Base-by-base conservation (phyloP, 1,140 invertebrate genomes). In the Elymnias hypermnestra region DNA sequence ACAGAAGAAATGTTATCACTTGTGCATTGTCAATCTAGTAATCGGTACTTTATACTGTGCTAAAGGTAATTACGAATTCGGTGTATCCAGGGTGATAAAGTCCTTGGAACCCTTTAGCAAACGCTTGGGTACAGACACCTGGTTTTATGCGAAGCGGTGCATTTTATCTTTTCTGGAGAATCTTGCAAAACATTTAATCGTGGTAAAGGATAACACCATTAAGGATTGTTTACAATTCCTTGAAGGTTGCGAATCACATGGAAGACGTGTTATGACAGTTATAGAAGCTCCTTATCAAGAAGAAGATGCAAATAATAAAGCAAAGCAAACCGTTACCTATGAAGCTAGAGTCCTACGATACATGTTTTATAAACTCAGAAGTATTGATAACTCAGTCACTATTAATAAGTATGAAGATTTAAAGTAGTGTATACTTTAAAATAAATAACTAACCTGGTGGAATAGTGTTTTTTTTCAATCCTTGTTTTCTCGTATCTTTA, bases 31-130 rank as follows among this genome's bases (percentile, higher is more conserved):
- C 2, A 99, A 99, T 87, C 88, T 99, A 37, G 98, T 99, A 0
- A 99, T 99, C 58, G 98, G 96, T 84, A 99, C 98, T 0, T 83
- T 99, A 2, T 99, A 99, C 76, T 99, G 98, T 81, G 94, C 97
- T 0, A 99, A 99, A 86, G 97, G 97, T 0, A 99, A 99, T 86
- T 99, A 98, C 68, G 98, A 99, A 79, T 99, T 99, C 87, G 98
- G 98, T 3, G 97, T 99, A 60, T 98, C 97, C 0, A 88, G 98
- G 57, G 96, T 99, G 0, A 97, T 99, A 71, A 97, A 98, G 83
- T 98, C 96, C 46, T 83, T 99, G 14, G 97, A 99, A 73, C 97
- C 97, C 0, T 98, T 96, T 65, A 95, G 96, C 66, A 97, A 97
- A 77, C 98, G 98, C 81, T 87, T 99, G 0, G 96, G 97, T 1